Base-by-base conservation (phyloP, 2,888 invertebrate genomes). In the Pachliopta kotzebuea region DNA sequence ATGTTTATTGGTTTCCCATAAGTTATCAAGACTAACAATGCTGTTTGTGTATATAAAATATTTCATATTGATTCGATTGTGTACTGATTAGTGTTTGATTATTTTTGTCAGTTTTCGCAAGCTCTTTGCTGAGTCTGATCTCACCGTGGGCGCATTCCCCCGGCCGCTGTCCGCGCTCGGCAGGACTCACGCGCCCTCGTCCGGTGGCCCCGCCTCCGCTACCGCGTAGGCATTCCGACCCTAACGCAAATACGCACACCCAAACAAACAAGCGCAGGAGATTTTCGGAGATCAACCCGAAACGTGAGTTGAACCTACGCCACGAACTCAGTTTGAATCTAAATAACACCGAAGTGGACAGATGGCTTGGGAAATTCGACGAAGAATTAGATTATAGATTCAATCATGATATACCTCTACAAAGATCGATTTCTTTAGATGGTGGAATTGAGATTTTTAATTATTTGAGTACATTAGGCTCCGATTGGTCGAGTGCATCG, bases 121-220 rank as follows among this genome's bases (percentile, higher is more conserved):
- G 92, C 93, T 97, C 86, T 96, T 97, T 93, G 95, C 95, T 86
- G 97, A 97, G 87, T 93, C 94, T 88, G 93, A 94, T 87, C 92
- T 93, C 90, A 85, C 93, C 88, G 93, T 94, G 84, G 93, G 95
- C 77, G 94, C 94, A 80, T 96, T 96, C 93, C 95, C 96, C 80
- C 94, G 96, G 78, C 96, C 80, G 80, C 93, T 77, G 80, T 85
- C 81, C 76, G 80, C 80, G 79, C 78, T 75, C 67, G 85, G 85
- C 68, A 86, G 85, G 68, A 86, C 87, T 76, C 82, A 78, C 70
- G 86, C 87, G 76, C 83, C 78, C 70, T 86, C 86, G 77, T 86
- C 90, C 86, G 86, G 90, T 68, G 84, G 86, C 78, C 86, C 89
- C 67, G 70, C 78, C 74, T 71, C 66, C 68, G 67, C 72, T 67